Evolutionary conservation across 2,797 vertebrate genomes (phyloP), one percentile per base, ranked within the genome.

Genomic region (Brachyrhaphis roseni): DNA sequence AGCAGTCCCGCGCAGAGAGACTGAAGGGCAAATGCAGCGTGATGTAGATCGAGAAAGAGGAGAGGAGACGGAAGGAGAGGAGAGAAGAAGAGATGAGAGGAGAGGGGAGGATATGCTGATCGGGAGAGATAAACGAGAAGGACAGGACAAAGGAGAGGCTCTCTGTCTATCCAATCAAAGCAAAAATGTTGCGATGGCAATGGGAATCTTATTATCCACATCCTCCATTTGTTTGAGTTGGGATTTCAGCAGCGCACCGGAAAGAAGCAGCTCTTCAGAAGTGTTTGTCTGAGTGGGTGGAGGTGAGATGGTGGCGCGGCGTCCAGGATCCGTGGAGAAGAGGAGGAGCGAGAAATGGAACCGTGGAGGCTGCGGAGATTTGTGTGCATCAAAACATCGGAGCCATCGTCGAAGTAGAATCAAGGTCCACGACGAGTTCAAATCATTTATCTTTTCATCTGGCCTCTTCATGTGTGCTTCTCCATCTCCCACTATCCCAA

Each of bases 11-110:
- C 83, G 96, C 97, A 74, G 98, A 98, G 93, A 98, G 97, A 95
- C 95, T 98, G 95, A 98, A 98, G 96, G 98, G 97, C 45, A 99
- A 99, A 90, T 99, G 98, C 93, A 95, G 94, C 89, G 87, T 99
- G 90, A 99, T 99, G 98, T 99, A 97, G 95, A 84, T 53, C 77
- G 15, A 72, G 45, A 16, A 80, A 83, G 75, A 77, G 70, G 75
- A 41, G 62, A 39, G 62, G 34, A 36, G 62, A 39, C 7, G 23
- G 81, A 71, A 79, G 13, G 43, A 36, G 34, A 68, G 77, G 75
- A 57, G 72, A 62, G 47, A 55, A 64, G 71, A 76, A 45, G 0
- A 4, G 59, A 8, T 15, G 45, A 20, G 34, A 34, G 39, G 3
- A 39, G 62, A 64, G 31, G 31, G 3, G 16, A 64, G 16, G 62